Base-by-base conservation (phyloP, 2,888 invertebrate species). In the Empis livida region DNA sequence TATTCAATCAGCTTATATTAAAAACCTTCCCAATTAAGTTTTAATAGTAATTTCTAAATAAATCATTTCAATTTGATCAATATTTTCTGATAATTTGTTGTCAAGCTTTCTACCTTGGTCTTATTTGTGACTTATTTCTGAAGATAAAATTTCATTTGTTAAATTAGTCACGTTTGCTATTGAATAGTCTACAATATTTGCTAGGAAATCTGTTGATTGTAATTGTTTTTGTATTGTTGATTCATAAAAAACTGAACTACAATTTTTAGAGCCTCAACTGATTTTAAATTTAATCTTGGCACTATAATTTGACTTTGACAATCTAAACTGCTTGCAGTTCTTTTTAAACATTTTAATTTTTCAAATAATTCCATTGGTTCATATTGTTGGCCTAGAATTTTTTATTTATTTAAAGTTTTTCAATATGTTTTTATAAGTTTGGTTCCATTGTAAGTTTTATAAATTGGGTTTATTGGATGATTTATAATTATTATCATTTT, bases 261-360 rank as follows among this genome's bases (percentile, higher is more conserved):
- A 27, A 27, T 27, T 27, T 3, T 23, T 16, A 42, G 11, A 11
- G n/a, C n/a, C 32, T 58, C 59, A 6, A 44, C 57, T 1, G 60
- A 60, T 38, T 59, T 58, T 23, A 60, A 54, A 54, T 62, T 58
- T 32, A 62, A 50, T n/a, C 47, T 49, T n/a, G 62, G 59, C 9
- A 60, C 23, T 10, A 44, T 10, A 23, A 27, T 48, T 17, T 11
- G 11, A 13, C 17, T 45, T 14, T 42, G 11, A 16, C 16, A 4
- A 40, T 9, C 5, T 20, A 11, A 20, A 40, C 13, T 40, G 3
- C 9, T 41, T 13, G 38, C 2, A 8, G 32, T 14, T 20, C 3
- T 38, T 38, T 38, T 8, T 27, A 20, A 5, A 13, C 13, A 9
- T 14, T 20, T 20, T 27, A 14, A 14, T 23, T 41, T 2, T 41